These are phyloP conservation scores for Danaus plexippus DNA, from an alignment of 1,140 invertebrate genomes.

Conservation along the genomic window DNA sequence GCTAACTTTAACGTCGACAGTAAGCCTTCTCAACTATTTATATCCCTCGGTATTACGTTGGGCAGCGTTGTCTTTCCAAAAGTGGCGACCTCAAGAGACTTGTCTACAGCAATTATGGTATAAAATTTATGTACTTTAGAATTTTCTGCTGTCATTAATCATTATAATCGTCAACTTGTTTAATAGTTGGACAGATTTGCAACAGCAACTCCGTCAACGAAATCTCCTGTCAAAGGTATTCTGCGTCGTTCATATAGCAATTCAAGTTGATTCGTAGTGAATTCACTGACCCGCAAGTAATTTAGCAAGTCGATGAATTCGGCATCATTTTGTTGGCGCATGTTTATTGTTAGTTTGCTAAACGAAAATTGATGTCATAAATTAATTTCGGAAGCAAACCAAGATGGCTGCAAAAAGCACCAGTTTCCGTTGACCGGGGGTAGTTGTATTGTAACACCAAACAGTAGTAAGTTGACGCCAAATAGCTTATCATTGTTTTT, in stretches of 20 bases:
- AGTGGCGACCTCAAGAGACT: constrained; percentile 20
- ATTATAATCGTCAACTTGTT: constrained; percentile 28
- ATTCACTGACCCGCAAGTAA: constrained; percentile 21
- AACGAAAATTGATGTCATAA: constrained; percentile 19
- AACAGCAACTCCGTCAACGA: constrained; percentile 25
- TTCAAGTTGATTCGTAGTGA: constrained; percentile 17
- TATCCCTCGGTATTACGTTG: constrained; percentile 21
- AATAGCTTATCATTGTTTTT: constrained; percentile 28
- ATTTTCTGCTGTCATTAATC: constrained; percentile 20
- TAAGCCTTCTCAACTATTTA: constrained; percentile 24
- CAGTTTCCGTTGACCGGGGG: constrained; percentile 27
- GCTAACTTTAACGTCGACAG: constrained; percentile 14
- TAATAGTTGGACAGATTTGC: constrained; percentile 26
- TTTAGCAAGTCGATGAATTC: constrained; percentile 29
- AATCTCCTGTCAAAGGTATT: constrained; percentile 18
- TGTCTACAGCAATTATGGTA: constrained; percentile 21
- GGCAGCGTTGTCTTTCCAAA: constrained; percentile 21
- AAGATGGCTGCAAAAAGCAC: constrained; percentile 24
- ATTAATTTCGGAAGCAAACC: constrained; percentile 14
- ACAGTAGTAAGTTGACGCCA: constrained; percentile 21
- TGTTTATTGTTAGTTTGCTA: constrained; percentile 16
- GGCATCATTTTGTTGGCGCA: constrained; percentile 20
- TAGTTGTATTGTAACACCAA: constrained; percentile 31
- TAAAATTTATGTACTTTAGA: constrained; percentile 2
- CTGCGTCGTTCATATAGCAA: constrained; percentile 17